Conservation (phyloP, 2,797 vertebrate genomes). For the Calcarius lapponicus region DNA sequence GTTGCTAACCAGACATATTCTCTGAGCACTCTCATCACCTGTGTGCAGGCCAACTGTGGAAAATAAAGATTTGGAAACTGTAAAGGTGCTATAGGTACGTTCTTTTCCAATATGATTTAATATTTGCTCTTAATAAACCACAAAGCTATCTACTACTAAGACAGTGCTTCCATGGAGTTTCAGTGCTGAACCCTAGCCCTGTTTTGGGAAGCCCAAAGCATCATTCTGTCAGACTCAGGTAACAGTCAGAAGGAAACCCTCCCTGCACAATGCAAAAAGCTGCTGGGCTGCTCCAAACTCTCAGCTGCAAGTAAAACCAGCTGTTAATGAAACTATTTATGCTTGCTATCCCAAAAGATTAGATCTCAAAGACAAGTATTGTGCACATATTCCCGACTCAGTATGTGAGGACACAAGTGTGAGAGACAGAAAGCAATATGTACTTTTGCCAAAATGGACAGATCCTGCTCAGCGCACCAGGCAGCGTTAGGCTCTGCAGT, state of each 20-base stretch:
- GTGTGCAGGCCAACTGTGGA: background rate
- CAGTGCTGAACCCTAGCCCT: background rate
- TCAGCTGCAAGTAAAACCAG: background rate
- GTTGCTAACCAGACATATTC: background rate
- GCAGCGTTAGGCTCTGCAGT: background rate
- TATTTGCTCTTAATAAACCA: background rate
- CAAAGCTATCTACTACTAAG: background rate
- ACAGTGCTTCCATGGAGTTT: background rate
- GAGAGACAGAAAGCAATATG: background rate
- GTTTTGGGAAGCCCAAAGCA: background rate
- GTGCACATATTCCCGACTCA: background rate
- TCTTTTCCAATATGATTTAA: conserved; percentile 19
- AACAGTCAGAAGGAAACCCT: background rate
- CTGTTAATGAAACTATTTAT: background rate
- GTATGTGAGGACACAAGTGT: background rate
- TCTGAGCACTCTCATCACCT: background rate
- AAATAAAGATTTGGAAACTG: background rate
- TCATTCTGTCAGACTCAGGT: background rate
- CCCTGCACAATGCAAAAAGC: background rate
- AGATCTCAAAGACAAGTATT: background rate
- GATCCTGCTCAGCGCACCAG: background rate
- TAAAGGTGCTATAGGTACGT: background rate
- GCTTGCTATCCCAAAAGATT: background rate
- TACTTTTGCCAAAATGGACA: background rate
- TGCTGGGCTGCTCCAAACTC: background rate